A percentile compares a stretch with the other conserved stretches of the same genome.
phyloP scores from a whole-genome alignment of 2,888 invertebrate genomes.

The Pherbina coryleti region DNA sequence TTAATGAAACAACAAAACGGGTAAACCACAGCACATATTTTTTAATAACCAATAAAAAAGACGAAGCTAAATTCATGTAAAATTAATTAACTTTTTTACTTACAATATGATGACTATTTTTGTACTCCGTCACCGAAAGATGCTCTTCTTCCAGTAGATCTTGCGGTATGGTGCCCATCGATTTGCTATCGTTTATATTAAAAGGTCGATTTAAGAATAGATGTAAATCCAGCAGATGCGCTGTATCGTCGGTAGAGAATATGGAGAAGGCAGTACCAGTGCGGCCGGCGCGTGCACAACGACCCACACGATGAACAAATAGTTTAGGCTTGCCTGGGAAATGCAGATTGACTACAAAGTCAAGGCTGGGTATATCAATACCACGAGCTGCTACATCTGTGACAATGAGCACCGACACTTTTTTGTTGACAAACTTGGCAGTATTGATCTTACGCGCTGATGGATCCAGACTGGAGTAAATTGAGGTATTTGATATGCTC shows the following conservation, averaged over 20 bases:
- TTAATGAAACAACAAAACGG: no score
- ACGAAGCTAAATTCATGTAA: no score
- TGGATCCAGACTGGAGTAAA: conserved; percentile 95
- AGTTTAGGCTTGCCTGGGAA: conserved; percentile 97
- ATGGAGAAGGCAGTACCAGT: conserved; percentile 93
- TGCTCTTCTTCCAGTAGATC: conserved; percentile 86
- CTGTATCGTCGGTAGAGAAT: conserved; percentile 89
- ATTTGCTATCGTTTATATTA: conserved; percentile 62
- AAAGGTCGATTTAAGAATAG: conserved; percentile 89
- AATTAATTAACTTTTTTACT: conserved; percentile 59
- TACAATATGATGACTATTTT: conserved; percentile 84
- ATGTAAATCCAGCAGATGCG: conserved; percentile 94
- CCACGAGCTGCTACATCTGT: conserved; percentile 99
- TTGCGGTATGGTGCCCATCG: conserved; percentile 83
- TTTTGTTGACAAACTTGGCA: conserved; percentile 86
- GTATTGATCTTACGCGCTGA: conserved; percentile 95
- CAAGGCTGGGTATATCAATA: conserved; percentile 95
- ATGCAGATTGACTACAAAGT: conserved; percentile 96
- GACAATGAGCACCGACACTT: conserved; percentile 88
- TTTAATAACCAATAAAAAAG: background rate
- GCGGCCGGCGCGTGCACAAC: conserved; percentile 95
- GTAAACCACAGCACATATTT: no score
- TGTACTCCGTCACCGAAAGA: conserved; percentile 80
- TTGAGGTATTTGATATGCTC: conserved; percentile 86
- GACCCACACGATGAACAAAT: conserved; percentile 97